Conservation (phyloP, 35 echinoderm and acorn worm species). For the Amphiura filiformis region DNA sequence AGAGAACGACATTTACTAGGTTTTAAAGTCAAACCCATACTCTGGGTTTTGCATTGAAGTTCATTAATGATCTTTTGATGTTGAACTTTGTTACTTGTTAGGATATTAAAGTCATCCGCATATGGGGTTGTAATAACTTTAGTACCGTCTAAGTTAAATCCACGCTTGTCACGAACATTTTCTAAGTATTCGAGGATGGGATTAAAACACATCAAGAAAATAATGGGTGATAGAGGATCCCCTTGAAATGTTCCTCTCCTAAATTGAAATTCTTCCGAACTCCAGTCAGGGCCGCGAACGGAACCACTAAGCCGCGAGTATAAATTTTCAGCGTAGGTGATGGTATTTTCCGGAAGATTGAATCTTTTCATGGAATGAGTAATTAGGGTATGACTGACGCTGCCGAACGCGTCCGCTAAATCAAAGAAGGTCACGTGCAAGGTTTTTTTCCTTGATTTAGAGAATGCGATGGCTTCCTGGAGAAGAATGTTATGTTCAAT, state of each 20-base stretch:
- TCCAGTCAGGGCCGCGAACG: neutral
- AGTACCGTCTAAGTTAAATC: too few species aligned
- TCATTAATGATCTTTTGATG: too few species aligned
- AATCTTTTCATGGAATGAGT: neutral
- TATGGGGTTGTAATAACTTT: too few species aligned
- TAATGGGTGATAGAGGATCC: slow-evolving; percentile 31
- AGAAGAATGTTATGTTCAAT: slow-evolving; percentile 26
- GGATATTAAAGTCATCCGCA: too few species aligned
- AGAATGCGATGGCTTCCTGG: neutral
- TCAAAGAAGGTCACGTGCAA: slow-evolving; percentile 33
- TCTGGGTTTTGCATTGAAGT: too few species aligned
- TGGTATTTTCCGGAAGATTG: neutral
- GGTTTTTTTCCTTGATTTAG: slow-evolving; percentile 21
- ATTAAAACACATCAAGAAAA: slow-evolving; percentile 37
- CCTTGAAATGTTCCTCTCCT: slow-evolving; percentile 25
- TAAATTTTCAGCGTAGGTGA: slow-evolving; percentile 6
- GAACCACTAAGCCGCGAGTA: slow-evolving; percentile 15
- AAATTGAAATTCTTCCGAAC: neutral
- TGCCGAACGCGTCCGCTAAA: slow-evolving; percentile 33
- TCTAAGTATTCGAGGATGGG: too few species aligned
- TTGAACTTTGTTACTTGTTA: too few species aligned
- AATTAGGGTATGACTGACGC: slow-evolving; percentile 19
- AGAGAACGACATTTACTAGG: too few species aligned
- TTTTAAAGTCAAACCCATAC: too few species aligned
- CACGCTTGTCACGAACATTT: too few species aligned